Evolutionary conservation across 2,888 invertebrate species (phyloP).

Genomic region (Drosophila suboccidentalis): DNA sequence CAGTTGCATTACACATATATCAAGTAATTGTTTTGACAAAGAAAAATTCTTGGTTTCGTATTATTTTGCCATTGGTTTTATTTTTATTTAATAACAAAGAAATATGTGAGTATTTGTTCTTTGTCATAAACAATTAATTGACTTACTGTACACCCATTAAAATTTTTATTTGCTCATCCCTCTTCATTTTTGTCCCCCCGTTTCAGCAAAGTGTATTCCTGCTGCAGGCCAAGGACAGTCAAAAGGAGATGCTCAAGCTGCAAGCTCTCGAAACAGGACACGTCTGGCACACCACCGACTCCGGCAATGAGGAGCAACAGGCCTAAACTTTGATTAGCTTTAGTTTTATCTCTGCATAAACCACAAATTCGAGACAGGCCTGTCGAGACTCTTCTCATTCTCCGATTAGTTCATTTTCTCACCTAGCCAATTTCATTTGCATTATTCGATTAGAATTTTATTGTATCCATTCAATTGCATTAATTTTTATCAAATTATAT

Average conservation of each 20-base stretch:
- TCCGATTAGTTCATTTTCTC: slow-evolving; percentile 24
- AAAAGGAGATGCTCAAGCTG: slow-evolving; percentile 85
- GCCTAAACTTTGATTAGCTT: slow-evolving; percentile 38
- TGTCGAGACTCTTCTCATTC: background rate
- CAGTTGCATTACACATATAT: background rate
- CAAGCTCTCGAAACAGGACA: slow-evolving; percentile 84
- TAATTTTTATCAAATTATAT: slow-evolving; percentile 7
- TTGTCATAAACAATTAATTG: background rate
- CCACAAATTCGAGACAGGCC: slow-evolving; percentile 19
- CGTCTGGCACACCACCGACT: slow-evolving; percentile 66
- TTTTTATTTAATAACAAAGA: too few relatives aligned
- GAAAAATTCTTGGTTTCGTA: too few relatives aligned
- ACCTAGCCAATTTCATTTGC: slow-evolving; percentile 66
- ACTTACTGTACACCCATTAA: background rate
- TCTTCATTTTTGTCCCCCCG: background rate
- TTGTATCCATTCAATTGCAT: slow-evolving; percentile 9
- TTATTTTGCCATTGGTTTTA: too few relatives aligned
- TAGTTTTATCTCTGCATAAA: slow-evolving; percentile 27
- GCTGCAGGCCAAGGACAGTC: slow-evolving; percentile 91
- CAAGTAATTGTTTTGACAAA: background rate
- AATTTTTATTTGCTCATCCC: background rate
- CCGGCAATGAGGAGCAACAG: slow-evolving; percentile 64
- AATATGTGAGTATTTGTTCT: background rate
- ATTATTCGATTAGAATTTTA: slow-evolving; percentile 43
- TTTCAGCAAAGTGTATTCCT: slow-evolving; percentile 92